Percentiles rank a stretch among this genome's conserved stretches.
phyloP scores from a whole-genome alignment of 2,113 vertebrate species.

The sheep (Ovis aries) region DNA sequence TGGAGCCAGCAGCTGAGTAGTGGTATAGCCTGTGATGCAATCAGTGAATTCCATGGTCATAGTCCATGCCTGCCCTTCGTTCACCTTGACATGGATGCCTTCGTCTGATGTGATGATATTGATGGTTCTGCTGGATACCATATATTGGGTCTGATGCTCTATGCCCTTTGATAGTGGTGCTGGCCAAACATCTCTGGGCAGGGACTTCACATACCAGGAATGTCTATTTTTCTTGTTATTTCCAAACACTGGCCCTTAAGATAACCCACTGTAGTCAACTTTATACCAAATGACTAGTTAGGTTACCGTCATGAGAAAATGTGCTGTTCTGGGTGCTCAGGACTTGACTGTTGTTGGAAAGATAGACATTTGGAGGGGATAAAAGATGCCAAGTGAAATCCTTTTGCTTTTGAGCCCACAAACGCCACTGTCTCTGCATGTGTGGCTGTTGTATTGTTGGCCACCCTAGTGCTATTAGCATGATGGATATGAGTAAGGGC shows the following conservation, averaged over 20 bases:
- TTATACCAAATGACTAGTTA: neutral
- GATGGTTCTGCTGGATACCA: neutral
- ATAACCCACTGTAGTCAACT: neutral
- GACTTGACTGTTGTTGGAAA: neutral
- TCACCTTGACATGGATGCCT: neutral
- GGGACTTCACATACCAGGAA: too few relatives aligned
- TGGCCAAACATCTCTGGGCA: neutral
- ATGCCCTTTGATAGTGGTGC: too few relatives aligned
- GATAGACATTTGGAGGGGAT: neutral
- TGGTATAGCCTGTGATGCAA: neutral
- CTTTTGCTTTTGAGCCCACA: neutral
- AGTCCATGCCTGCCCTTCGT: neutral
- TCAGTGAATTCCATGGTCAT: neutral
- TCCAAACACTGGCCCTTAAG: neutral
- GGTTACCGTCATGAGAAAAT: neutral
- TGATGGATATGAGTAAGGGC: neutral
- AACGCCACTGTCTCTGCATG: neutral
- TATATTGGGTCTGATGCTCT: neutral
- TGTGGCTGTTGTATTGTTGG: neutral
- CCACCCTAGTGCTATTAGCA: too few relatives aligned
- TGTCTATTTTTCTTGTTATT: neutral
- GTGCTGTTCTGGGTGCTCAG: neutral
- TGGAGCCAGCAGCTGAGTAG: neutral
- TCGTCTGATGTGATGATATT: neutral
- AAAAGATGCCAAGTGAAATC: too few relatives aligned